Evolutionary conservation across 2,113 vertebrate species (phyloP).

Genomic region (Corynorhinus townsendii): DNA sequence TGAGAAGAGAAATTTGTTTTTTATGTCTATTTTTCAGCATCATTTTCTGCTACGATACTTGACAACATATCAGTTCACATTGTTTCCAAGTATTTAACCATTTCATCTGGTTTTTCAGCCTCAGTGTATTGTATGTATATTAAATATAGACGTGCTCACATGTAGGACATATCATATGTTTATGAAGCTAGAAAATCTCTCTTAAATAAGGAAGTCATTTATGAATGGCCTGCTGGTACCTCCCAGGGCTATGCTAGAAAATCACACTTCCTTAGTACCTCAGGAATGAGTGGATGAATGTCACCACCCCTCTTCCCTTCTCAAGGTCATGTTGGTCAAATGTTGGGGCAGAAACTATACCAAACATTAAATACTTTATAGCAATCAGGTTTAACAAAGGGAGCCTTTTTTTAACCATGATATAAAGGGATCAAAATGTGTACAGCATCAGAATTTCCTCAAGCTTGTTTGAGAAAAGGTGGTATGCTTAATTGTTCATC

Average conservation of each 20-base stretch:
- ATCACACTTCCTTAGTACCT: background rate
- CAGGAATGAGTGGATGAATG: background rate
- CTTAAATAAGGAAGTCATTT: background rate
- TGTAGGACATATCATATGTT: background rate
- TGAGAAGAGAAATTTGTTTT: background rate
- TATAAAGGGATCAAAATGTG: slow-evolving; percentile 16
- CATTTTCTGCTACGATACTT: background rate
- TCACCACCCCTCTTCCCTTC: background rate
- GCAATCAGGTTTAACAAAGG: background rate
- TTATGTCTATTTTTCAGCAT: background rate
- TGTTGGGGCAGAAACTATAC: background rate
- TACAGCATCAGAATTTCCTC: background rate
- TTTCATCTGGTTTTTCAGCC: background rate
- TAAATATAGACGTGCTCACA: background rate
- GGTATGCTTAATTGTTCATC: background rate
- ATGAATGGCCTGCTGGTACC: background rate
- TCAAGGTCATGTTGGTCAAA: background rate
- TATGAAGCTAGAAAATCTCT: background rate
- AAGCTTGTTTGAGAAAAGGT: background rate
- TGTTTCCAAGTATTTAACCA: background rate
- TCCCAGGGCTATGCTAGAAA: background rate
- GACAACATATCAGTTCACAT: background rate
- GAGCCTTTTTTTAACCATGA: background rate
- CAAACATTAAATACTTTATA: background rate
- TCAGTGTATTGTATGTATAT: background rate